Evolutionary conservation across 2,888 invertebrate species (phyloP).

Genomic region (Stenolophus ochropezus): DNA sequence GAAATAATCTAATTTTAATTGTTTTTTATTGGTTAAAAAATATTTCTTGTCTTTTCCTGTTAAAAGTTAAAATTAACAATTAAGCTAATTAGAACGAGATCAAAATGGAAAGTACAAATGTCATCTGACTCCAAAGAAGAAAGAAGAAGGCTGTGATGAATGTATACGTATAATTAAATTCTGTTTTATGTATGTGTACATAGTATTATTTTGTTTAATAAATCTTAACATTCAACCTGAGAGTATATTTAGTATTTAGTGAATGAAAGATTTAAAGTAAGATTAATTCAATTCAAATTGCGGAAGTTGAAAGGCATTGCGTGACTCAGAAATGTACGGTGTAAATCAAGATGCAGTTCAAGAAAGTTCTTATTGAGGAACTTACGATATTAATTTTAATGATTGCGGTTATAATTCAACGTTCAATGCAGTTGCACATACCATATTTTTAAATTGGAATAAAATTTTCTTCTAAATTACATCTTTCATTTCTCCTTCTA

Average conservation of each 20-base stretch:
- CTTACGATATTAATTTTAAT: neutral
- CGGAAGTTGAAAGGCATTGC: neutral
- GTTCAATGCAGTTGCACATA: too few relatives aligned
- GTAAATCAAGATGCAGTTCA: neutral
- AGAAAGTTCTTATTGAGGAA: neutral
- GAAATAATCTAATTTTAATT: too few relatives aligned
- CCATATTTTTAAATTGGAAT: neutral
- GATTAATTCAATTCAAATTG: neutral
- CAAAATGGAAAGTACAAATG: slow-evolving; percentile 8
- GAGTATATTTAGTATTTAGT: neutral
- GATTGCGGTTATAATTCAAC: neutral
- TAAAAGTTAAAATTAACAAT: neutral
- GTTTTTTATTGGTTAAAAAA: too few relatives aligned
- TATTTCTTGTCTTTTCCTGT: neutral
- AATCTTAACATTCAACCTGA: neutral
- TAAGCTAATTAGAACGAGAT: neutral
- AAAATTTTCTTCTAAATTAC: too few relatives aligned
- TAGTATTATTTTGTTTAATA: slow-evolving; percentile 15
- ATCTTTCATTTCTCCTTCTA: too few relatives aligned
- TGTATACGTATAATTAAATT: neutral
- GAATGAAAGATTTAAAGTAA: neutral
- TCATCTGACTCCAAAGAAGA: neutral
- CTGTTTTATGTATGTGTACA: neutral
- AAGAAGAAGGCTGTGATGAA: neutral
- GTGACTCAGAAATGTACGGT: neutral